A percentile compares a stretch with the other conserved stretches of the same genome.
phyloP scores from a whole-genome alignment of 2,888 invertebrate genomes.

The Scotopteryx bipunctaria region DNA sequence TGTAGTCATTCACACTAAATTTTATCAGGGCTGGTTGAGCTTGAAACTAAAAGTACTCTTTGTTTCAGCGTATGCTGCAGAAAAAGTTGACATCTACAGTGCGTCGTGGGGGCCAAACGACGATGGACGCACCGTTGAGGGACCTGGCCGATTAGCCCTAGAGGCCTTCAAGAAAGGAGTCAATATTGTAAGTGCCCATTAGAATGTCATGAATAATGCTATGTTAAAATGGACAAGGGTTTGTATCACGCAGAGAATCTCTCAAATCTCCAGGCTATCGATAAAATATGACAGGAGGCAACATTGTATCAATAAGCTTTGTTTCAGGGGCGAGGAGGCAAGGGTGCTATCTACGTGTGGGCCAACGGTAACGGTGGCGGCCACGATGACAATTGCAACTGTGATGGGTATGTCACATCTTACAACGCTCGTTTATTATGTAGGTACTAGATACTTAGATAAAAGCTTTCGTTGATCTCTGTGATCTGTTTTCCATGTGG shows the following conservation, averaged over 20 bases:
- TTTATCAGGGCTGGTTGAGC: no score
- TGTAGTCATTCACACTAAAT: no score
- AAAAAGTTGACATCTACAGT: conserved; percentile 94
- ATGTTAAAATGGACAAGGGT: no score
- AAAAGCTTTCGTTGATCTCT: no score
- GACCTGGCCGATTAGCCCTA: conserved; percentile 90
- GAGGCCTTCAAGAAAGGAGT: conserved; percentile 91
- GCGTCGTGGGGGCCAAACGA: conserved; percentile 98
- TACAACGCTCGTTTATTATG: background rate
- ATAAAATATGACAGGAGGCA: no score
- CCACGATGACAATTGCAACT: conserved; percentile 93
- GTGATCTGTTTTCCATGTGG: no score
- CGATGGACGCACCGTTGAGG: conserved; percentile 94
- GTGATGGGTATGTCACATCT: conserved; percentile 89
- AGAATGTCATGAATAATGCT: no score
- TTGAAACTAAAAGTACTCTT: no score
- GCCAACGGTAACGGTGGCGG: conserved; percentile 96
- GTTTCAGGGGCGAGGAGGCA: conserved; percentile 88
- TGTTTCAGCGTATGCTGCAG: conserved; percentile 83
- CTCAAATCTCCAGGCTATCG: no score
- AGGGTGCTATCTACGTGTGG: conserved; percentile 95
- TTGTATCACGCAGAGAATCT: no score
- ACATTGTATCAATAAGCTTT: no score
- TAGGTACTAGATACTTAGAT: no score
- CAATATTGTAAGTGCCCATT: conserved; percentile 80